Evolutionary conservation across 2,113 vertebrate species (phyloP), one percentile per base, ranked within the genome.

Genomic region (Caranx ignobilis): DNA sequence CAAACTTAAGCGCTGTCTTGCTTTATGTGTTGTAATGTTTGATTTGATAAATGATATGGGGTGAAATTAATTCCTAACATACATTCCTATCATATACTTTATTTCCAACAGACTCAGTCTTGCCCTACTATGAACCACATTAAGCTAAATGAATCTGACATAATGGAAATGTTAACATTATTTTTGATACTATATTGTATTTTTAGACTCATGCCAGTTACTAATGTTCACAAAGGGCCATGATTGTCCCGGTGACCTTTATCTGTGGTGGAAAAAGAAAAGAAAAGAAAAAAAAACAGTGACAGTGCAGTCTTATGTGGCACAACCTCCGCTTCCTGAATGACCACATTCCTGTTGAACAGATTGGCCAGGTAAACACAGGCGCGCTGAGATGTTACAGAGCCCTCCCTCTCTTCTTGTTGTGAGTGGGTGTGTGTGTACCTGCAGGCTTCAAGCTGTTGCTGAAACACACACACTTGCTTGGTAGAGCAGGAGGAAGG

Each of bases 321-420:
- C 61, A 73, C 74, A 85, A 75, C 79, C 88, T 41, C 15, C 41
- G 65, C 88, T 94, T 94, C 95, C 93, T 94, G 95, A 88, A 75
- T 57, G 74, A 64, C 83, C 76, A 60, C 95, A 96, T 96, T 95
- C 94, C 92, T 79, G 66, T 34, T 73, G 5, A 45, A 19, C 57
- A 69, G 72, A 91, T 83, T 89, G 85, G 91, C 76, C 68, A 5
- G 45, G 90, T 79, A 55, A 83, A 85, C 85, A 82, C 76, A 76
- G 79, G 71, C 69, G 75, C 65, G 59, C 67, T 48, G 84, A 78
- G 70, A 59, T 26, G 77, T 54, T 34, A 41, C 3, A 45, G 59
- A 74, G 35, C 83, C 87, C 73, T 75, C 91, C 90, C 82, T 74
- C 69, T 73, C 37, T 13, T 12, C 21, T 37, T 88, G 70, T 54